Conservation (phyloP, 2,888 invertebrate species). For the Tigriopus californicus region DNA sequence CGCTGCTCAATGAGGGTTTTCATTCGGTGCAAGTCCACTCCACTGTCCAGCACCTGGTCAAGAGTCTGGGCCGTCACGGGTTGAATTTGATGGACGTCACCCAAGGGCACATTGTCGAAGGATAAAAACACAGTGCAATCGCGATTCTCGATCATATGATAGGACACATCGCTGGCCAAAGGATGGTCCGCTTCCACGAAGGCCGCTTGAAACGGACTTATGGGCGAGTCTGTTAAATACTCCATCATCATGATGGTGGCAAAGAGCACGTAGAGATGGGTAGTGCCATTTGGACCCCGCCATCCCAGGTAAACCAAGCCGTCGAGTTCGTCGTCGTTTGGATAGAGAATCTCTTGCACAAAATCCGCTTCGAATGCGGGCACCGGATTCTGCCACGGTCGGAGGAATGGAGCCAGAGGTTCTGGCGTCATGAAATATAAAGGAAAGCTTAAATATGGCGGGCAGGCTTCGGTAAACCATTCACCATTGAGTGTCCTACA, state of each 20-base stretch:
- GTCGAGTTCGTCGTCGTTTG: constrained; percentile 63
- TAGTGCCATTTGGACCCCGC: constrained; percentile 43
- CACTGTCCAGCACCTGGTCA: too few species aligned
- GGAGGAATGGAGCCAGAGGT: constrained; percentile 32
- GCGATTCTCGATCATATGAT: too few species aligned
- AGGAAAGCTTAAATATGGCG: too few species aligned
- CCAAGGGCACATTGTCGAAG: too few species aligned
- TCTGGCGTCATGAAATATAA: too few species aligned
- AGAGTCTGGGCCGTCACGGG: too few species aligned
- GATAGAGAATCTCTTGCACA: constrained; percentile 43
- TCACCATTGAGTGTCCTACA: too few species aligned
- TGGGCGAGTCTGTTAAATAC: constrained; percentile 68
- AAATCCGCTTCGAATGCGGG: constrained; percentile 41
- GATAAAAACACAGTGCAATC: too few species aligned
- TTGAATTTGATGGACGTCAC: too few species aligned
- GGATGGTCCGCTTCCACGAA: constrained; percentile 67
- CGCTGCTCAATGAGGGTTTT: too few species aligned
- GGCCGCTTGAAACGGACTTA: constrained; percentile 59
- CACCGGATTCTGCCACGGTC: constrained; percentile 56
- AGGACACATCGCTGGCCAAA: constrained; percentile 47
- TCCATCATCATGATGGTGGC: constrained; percentile 39
- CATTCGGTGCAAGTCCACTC: too few species aligned
- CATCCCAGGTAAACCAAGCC: constrained; percentile 58
- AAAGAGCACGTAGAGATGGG: not conserved
- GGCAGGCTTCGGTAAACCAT: too few species aligned